A percentile compares a stretch with the other conserved stretches of the same genome.
Conservation (phyloP, 2,888 invertebrate species). For the Taphrorychus bicolor region DNA sequence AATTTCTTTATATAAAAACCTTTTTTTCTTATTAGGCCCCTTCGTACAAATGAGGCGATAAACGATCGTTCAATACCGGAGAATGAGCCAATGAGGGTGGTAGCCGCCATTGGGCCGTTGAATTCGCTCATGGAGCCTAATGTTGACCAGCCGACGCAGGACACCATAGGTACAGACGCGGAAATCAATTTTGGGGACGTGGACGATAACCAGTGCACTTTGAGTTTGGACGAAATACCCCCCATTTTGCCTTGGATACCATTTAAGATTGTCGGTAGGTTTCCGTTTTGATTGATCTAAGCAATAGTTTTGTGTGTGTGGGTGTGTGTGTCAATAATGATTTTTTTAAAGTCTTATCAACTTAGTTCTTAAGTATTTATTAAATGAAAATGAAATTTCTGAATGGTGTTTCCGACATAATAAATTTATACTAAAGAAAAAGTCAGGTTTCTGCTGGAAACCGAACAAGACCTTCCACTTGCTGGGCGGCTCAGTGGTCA, state of each 20-base stretch:
- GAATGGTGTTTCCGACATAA: no score
- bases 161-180: constrained; percentile 75
- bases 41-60: constrained; percentile 76
- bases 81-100: constrained; percentile 69
- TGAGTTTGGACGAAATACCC: constrained; percentile 69
- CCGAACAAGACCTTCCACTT: no score
- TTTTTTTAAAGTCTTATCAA: no score
- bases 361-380: no score
- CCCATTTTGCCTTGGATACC: constrained; percentile 76
- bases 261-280: constrained; percentile 64
- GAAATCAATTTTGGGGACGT: constrained; percentile 78
- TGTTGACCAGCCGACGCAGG: constrained; percentile 80
- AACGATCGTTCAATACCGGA: constrained; percentile 65
- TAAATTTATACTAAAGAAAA: no score
- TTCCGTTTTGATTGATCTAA: no score
- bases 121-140: constrained; percentile 83
- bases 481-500: no score
- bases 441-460: no score
- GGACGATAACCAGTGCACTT: constrained; percentile 77
- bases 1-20: not conserved
- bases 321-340: no score
- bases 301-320: no score
- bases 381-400: no score
- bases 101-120: constrained; percentile 87
- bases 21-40: constrained; percentile 64